Evolutionary conservation across 2,797 vertebrate genomes (phyloP).

Genomic region (Catostomus latipinnis): DNA sequence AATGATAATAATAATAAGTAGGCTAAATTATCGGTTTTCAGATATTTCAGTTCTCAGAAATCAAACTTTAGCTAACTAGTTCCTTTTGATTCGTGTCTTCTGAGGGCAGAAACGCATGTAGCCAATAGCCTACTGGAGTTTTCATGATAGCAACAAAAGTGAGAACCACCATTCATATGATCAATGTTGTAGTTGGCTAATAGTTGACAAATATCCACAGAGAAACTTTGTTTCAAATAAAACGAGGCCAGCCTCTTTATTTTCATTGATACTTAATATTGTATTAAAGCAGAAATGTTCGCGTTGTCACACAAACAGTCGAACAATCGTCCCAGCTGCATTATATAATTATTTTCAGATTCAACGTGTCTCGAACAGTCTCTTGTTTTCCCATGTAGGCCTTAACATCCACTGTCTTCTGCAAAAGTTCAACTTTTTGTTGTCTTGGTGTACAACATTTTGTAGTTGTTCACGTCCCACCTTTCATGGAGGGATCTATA

Average conservation of each 20-base stretch:
- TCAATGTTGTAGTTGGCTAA: constrained; percentile 56
- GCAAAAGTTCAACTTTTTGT: constrained; percentile 12
- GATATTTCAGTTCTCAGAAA: too few species aligned
- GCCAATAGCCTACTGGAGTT: constrained; percentile 48
- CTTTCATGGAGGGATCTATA: constrained; percentile 17
- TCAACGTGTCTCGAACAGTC: constrained; percentile 44
- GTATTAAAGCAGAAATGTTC: constrained; percentile 93
- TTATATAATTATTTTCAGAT: constrained; percentile 49
- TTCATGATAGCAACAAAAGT: constrained; percentile 56
- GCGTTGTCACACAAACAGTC: constrained; percentile 89
- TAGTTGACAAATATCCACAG: constrained; percentile 82
- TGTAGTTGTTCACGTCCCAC: constrained; percentile 55
- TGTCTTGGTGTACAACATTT: not conserved
- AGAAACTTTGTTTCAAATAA: constrained; percentile 84
- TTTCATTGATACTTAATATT: constrained; percentile 79
- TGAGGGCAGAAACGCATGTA: constrained; percentile 77
- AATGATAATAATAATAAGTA: too few species aligned
- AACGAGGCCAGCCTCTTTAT: constrained; percentile 98
- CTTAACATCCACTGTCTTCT: not conserved
- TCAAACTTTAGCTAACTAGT: not conserved
- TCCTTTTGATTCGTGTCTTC: constrained; percentile 68
- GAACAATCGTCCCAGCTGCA: constrained; percentile 88
- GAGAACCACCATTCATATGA: constrained; percentile 50
- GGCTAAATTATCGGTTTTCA: too few species aligned
- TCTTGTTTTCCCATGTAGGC: not conserved